A percentile compares a stretch with the other conserved stretches of the same genome.
These are phyloP conservation scores for Eucera pruinosa DNA, from an alignment of 2,888 invertebrate species.

Conservation along the genomic window DNA sequence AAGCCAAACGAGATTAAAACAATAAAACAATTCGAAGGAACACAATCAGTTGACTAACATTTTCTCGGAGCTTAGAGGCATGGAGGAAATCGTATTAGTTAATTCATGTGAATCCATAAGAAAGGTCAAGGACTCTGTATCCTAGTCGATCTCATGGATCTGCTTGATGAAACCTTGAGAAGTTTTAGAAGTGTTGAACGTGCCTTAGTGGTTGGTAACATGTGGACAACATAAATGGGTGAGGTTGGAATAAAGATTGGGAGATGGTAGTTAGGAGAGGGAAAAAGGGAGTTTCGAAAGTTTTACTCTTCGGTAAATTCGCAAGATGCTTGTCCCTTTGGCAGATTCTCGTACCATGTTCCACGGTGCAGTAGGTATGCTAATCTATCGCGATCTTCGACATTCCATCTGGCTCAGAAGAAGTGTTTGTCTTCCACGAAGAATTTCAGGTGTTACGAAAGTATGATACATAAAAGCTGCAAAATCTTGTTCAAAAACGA, in stretches of 20 bases:
- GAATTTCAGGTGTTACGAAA: conserved; percentile 51
- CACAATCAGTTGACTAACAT: conserved; percentile 26
- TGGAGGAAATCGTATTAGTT: conserved; percentile 16
- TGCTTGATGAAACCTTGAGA: conserved; percentile 55
- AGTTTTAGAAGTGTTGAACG: conserved; percentile 68
- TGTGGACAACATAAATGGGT: conserved; percentile 50
- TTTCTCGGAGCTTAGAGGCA: too few relatives aligned
- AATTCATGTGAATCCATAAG: conserved; percentile 15
- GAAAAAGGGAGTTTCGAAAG: conserved; percentile 40
- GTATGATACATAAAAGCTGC: too few relatives aligned
- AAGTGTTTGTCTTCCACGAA: conserved; percentile 60
- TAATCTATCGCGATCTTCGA: conserved; percentile 77
- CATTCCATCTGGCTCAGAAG: conserved; percentile 73
- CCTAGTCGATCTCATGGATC: conserved; percentile 31
- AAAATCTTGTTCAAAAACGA: too few relatives aligned
- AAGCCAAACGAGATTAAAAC: not conserved
- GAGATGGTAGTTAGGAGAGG: not conserved
- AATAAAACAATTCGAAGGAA: conserved; percentile 22
- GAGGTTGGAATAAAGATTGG: conserved; percentile 4
- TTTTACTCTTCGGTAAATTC: conserved; percentile 68
- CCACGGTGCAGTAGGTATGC: conserved; percentile 74
- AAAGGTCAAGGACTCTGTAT: conserved; percentile 69
- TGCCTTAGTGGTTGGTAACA: conserved; percentile 36
- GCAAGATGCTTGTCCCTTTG: conserved; percentile 60
- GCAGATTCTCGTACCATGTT: conserved; percentile 75